Percentiles rank a stretch among this genome's conserved stretches.
Conservation (phyloP, 2,797 vertebrate species). For the Aeoliscus strigatus region DNA sequence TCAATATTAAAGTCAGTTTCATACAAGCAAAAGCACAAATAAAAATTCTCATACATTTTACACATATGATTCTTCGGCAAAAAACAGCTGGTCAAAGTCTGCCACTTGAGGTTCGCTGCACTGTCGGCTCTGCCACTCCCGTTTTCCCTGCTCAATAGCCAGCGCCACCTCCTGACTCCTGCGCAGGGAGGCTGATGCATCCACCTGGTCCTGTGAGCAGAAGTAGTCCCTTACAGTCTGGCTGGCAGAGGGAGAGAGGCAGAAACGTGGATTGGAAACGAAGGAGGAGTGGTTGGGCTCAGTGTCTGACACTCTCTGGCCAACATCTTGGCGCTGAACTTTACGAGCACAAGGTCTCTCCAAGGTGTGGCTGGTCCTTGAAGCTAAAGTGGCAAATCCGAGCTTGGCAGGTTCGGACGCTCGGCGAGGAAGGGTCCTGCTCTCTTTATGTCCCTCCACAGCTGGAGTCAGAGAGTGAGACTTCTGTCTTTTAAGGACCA, state of each 20-base stretch:
- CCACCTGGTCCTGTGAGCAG: constrained; percentile 59
- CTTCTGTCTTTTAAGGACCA: constrained; percentile 65
- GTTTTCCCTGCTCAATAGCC: constrained; percentile 69
- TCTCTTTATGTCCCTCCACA: constrained; percentile 24
- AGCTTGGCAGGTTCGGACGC: constrained; percentile 54
- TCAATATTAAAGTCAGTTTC: constrained; percentile 8
- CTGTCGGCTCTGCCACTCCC: constrained; percentile 73
- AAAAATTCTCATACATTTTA: constrained; percentile 51
- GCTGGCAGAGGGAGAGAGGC: constrained; percentile 67
- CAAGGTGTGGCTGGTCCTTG: constrained; percentile 30
- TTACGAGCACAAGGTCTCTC: constrained; percentile 40
- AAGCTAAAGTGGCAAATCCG: constrained; percentile 1
- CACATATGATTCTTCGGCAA: constrained; percentile 80
- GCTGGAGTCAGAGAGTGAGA: constrained; percentile 52
- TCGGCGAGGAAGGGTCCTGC: constrained; percentile 47
- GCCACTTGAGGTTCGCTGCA: constrained; percentile 79
- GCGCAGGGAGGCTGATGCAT: constrained; percentile 58
- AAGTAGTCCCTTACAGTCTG: constrained; percentile 67
- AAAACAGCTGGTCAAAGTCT: constrained; percentile 82
- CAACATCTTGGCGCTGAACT: constrained; percentile 34
- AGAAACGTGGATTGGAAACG: constrained; percentile 38
- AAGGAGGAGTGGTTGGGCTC: constrained; percentile 24
- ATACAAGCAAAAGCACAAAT: constrained; percentile 13
- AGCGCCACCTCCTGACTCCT: constrained; percentile 71
- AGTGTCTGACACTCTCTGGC: constrained; percentile 44